Evolutionary conservation across 2,797 vertebrate genomes (phyloP), one percentile per base, ranked within the genome.

Genomic region (Toxotes lorentzi): DNA sequence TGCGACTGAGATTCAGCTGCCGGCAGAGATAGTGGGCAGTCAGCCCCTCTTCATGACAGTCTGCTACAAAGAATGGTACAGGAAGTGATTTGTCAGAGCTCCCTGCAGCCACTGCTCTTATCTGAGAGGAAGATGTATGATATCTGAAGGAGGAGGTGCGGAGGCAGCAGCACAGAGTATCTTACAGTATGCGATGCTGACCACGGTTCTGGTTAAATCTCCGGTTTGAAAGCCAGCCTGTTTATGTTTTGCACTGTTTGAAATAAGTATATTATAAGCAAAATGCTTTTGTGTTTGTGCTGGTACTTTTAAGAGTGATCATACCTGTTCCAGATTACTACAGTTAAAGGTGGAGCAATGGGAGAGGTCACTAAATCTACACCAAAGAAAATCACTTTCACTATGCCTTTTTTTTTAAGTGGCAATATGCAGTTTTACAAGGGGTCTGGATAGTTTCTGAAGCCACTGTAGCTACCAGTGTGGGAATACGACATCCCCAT

Each of bases 1-100:
- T 80, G 84, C 34, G 60, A 74, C 70, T 43, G 59, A 87, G 87
- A 89, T 89, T 91, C 86, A 88, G 86, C 89, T 92, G 85, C 73
- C 51, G 45, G 56, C 79, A 61, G 67, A 90, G 89, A 93, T 90
- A 88, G 82, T 68, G 58, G 65, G 74, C 30, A 70, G 84, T 90
- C 83, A 81, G 45, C 59, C 73, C 41, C 75, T 82, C 83, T 71
- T 75, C 72, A 78, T 83, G 79, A 76, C 81, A 56, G 73, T 63
- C 68, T 63, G 70, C 23, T 72, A 68, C 77, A 83, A 54, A 82
- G 77, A 84, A 21, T 3, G 9, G 76, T 70, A 75, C 83, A 88
- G 82, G 86, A 79, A 90, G 81, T 86, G 73, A 88, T 88, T 91
- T 82, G 72, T 81, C 78, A 81, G 75, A 80, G 77, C 81, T 72